Base-by-base conservation (phyloP, 2,113 vertebrate species). In the Tretioscincus oriximinensis region DNA sequence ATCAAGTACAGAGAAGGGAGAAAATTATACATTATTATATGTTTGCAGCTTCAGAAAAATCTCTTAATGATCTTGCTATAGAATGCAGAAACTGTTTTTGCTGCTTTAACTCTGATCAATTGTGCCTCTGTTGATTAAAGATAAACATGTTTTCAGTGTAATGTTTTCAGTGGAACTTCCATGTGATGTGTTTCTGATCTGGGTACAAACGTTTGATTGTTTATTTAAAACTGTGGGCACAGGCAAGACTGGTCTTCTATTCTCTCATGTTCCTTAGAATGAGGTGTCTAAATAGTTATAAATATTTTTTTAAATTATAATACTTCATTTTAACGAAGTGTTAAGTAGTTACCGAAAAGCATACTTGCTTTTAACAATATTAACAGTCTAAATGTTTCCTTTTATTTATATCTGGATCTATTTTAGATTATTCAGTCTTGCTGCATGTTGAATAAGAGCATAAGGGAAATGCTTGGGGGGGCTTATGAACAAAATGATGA, bases 401-500 rank as follows among this genome's bases (percentile, higher is more conserved):
- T 81, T 28, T 63, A 2, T 45, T 60, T 28, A 31, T 31, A 68
- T 68, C 29, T 69, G 82, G 91, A 47, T 89, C 84, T 81, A 66
- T 73, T 89, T 81, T 89, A 22, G 87, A 5, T 77, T 90, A 49
- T 24, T 61, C 60, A 12, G 84, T 86, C 84, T 85, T 86, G 79
- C 47, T 94, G 94, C 92, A 94, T 95, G 94, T 87, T 86, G 85
- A 92, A 83, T 88, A 88, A 92, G 67, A 91, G 84, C 1, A 71
- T 74, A 84, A 85, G 91, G 84, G 90, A 90, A 77, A 87, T 94
- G 94, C 94, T 95, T 95, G 94, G 78, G 86, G n/a, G 72, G 91
- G 88, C 92, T 92, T 69, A 73, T 91, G 81, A 91, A 80, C 85
- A 87, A 93, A 93, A 81, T 80, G 83, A 71, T 92, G 89, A 94